A percentile compares a stretch with the other conserved stretches of the same genome.
phyloP scores from a whole-genome alignment of 2,888 invertebrate genomes.

The Andrena flavipes region DNA sequence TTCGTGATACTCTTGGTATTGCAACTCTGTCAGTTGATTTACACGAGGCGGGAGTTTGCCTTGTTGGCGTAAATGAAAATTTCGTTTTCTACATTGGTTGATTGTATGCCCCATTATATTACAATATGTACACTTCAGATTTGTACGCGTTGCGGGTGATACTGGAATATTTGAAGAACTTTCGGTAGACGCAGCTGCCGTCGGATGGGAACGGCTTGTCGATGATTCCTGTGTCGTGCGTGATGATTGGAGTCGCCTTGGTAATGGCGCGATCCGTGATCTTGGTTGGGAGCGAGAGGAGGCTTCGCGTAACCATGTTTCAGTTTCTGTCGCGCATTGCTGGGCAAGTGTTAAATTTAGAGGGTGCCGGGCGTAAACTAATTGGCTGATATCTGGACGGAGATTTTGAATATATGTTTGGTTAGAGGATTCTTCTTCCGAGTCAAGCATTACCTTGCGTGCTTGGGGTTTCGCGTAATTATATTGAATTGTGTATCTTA shows the following conservation, averaged over 20 bases:
- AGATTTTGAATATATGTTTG: background rate
- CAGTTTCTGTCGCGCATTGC: slow-evolving; percentile 11
- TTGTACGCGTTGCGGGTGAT: too few relatives aligned
- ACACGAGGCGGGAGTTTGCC: too few relatives aligned
- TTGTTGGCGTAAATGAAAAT: background rate
- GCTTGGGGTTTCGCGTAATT: background rate
- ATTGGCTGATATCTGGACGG: background rate
- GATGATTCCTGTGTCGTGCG: too few relatives aligned
- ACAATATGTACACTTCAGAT: background rate
- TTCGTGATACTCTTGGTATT: too few relatives aligned
- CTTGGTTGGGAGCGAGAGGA: too few relatives aligned
- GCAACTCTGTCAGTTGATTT: too few relatives aligned
- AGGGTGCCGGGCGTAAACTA: background rate
- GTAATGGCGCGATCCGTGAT: too few relatives aligned
- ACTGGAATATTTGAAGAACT: too few relatives aligned
- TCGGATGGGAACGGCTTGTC: background rate
- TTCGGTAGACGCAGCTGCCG: background rate
- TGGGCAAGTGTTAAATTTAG: slow-evolving; percentile 7
- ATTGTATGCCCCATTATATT: background rate
- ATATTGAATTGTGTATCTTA: slow-evolving; percentile 7
- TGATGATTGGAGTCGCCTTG: too few relatives aligned
- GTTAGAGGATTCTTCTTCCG: background rate
- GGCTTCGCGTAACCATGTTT: background rate
- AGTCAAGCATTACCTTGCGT: background rate
- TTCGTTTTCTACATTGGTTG: background rate